Percentiles rank a stretch among this genome's conserved stretches.
These are phyloP conservation scores for Dryoscopus gambensis DNA, from an alignment of 2,113 vertebrate species.

Conservation along the genomic window DNA sequence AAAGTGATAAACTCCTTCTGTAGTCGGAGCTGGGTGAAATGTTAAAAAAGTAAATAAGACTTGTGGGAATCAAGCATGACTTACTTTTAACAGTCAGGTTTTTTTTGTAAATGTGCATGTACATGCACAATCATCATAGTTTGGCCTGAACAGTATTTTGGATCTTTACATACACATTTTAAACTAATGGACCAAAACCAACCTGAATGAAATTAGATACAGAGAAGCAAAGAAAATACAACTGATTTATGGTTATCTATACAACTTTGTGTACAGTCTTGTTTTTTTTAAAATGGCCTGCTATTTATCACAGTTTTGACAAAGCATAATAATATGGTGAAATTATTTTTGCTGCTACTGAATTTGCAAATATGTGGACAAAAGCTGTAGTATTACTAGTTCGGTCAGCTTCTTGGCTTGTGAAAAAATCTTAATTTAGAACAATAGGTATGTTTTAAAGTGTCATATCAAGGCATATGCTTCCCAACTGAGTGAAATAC, in stretches of 20 bases:
- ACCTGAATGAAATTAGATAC: not conserved
- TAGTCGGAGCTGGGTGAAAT: not conserved
- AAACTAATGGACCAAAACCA: not conserved
- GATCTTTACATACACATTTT: not conserved
- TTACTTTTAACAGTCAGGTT: not conserved
- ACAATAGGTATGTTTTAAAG: not conserved
- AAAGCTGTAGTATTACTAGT: not conserved
- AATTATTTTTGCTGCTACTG: not conserved
- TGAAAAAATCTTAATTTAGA: not conserved
- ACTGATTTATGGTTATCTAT: not conserved
- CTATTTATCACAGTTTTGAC: not conserved
- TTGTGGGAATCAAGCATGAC: not conserved
- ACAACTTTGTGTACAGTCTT: not conserved
- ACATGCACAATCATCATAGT: not conserved
- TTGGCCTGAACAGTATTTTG: not conserved
- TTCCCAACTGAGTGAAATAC: not conserved
- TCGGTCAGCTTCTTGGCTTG: not conserved
- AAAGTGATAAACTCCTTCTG: fast-evolving
- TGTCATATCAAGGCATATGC: fast-evolving
- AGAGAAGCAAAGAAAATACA: not conserved
- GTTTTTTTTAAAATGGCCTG: not conserved
- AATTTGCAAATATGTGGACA: not conserved
- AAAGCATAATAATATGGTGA: not conserved
- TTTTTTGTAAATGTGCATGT: not conserved
- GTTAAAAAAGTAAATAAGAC: not conserved